Evolutionary conservation across 2,113 vertebrate genomes (phyloP), one percentile per base, ranked within the genome.

Genomic region (Cichladusa arquata): DNA sequence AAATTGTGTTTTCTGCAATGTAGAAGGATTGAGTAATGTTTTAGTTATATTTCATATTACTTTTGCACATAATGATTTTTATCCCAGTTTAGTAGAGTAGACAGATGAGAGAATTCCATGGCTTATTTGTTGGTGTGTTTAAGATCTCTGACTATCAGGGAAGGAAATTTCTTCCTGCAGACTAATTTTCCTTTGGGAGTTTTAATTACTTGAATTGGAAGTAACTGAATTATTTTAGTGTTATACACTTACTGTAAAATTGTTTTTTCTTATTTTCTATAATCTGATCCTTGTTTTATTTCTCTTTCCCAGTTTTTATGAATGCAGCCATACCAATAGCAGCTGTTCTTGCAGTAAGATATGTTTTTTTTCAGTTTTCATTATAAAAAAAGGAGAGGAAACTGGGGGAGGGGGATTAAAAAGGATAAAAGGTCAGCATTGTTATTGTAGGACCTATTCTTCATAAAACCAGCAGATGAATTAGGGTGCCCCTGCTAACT

Each of bases 251-350:
- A 91, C 34, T 31, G 54, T 79, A 65, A 91, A 76, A 24, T 33
- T 66, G 23, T 38, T 91, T 61, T 91, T 56, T 36, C 28, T 61
- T 36, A 58, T 84, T 65, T 76, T 47, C 12, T 19, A 42, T 71
- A 77, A 34, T 71, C 54, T 96, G 47, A 97, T 80, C 18, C 26
- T 47, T 82, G 3, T 78, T 94, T 95, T 86, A 26, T 97, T 97
- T 97, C 80, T 94, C 36, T 92, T 97, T 67, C 93, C 31, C 97
- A 99, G 99, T 99, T 96, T 99, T 99, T 96, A 99, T 99, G 99
- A 99, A 99, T 13, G 99, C 99, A 12, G 99, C 99, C 40, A 99
- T 99, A 81, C 99, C 99, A 85, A 99, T 99, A 51, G 99, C 99
- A 51, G 99, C 99, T 19, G 99, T 99, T 40, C 98, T 99, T 45